These are phyloP conservation scores for Dipus sagitta DNA, from an alignment of 2,797 vertebrate species.

Conservation along the genomic window DNA sequence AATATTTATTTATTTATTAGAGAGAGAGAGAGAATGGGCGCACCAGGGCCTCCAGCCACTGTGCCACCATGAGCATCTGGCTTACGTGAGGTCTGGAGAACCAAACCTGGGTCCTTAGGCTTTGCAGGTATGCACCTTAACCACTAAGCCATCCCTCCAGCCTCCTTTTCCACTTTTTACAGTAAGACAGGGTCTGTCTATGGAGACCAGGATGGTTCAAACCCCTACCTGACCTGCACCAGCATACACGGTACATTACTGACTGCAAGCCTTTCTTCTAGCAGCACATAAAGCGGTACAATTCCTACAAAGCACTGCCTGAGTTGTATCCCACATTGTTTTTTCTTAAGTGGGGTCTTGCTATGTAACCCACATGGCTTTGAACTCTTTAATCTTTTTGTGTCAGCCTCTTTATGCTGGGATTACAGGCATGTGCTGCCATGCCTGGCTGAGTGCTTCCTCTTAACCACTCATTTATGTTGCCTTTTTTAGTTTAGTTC, in stretches of 20 bases:
- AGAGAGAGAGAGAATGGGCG: too few species aligned
- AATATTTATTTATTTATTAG: too few species aligned
- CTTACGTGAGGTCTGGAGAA: too few species aligned
- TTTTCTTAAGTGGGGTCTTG: neutral
- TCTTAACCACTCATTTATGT: conserved; percentile 2
- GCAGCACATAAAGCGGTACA: neutral
- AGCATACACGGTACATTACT: neutral
- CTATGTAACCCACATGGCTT: neutral
- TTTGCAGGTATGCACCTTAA: too few species aligned
- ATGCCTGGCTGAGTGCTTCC: neutral
- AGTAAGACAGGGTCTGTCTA: too few species aligned
- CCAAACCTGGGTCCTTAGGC: too few species aligned
- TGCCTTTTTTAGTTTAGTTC: conserved; percentile 37
- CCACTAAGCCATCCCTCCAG: too few species aligned
- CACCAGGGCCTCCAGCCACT: too few species aligned
- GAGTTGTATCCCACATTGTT: neutral
- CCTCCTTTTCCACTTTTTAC: too few species aligned
- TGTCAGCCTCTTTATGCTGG: neutral
- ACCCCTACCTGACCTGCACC: too few species aligned
- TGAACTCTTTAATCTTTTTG: neutral
- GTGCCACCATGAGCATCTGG: too few species aligned
- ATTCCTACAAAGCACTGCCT: neutral
- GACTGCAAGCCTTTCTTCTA: neutral
- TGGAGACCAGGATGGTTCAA: too few species aligned
- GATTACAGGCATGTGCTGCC: neutral